phyloP scores from a whole-genome alignment of 2,113 vertebrate species.

The Chinchilla lanigera region DNA sequence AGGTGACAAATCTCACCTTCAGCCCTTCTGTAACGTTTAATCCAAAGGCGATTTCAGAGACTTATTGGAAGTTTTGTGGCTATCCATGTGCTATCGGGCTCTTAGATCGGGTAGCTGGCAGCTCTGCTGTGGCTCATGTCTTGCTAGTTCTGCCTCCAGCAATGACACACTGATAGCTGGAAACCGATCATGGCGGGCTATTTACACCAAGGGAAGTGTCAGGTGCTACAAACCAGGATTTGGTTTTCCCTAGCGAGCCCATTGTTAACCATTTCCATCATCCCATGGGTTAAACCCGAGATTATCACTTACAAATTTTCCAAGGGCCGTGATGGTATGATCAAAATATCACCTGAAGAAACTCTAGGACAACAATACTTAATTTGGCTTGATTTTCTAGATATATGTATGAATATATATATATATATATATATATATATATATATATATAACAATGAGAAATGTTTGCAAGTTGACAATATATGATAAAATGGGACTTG shows the following conservation, averaged over 20 bases:
- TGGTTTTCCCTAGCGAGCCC: not conserved
- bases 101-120: not conserved
- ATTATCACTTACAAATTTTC: not conserved
- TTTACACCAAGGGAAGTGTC: not conserved
- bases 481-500: not conserved
- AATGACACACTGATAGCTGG: not conserved
- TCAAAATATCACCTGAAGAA: not conserved
- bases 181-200: not conserved
- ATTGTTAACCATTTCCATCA: not conserved
- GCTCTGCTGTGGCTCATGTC: not conserved
- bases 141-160: not conserved
- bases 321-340: not conserved
- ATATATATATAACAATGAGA: not conserved
- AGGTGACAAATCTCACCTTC: not conserved
- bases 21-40: not conserved
- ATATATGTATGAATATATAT: not conserved
- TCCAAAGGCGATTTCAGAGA: not conserved
- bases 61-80: not conserved
- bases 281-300: not conserved
- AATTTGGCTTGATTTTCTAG: constrained; percentile 21
- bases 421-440: not conserved
- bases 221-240: not conserved
- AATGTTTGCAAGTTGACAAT: not conserved
- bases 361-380: constrained; percentile 6
- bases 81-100: not conserved